These are phyloP conservation scores for Menidia beryllina DNA, from an alignment of 2,113 vertebrate species.

Conservation along the genomic window DNA sequence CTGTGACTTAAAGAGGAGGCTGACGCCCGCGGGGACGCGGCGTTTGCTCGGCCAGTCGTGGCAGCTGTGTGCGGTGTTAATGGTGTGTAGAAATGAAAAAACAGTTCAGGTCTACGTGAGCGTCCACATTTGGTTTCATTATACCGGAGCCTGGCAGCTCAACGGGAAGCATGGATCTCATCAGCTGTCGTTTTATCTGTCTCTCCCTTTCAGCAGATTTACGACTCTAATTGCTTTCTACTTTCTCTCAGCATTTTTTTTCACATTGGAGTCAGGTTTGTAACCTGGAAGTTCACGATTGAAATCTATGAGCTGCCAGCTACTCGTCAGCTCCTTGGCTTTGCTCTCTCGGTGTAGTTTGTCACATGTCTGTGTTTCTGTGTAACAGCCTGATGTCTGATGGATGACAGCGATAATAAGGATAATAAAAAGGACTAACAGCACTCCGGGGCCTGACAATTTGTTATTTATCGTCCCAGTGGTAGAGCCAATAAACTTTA, in stretches of 20 bases:
- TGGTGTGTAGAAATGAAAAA: conserved; percentile 60
- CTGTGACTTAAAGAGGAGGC: conserved; percentile 45
- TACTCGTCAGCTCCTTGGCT: not conserved
- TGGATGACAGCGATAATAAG: conserved; percentile 59
- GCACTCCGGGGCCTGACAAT: conserved; percentile 39
- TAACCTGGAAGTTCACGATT: not conserved
- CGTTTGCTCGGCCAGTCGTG: conserved; percentile 51
- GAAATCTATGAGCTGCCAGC: not conserved
- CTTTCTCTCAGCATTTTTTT: not conserved
- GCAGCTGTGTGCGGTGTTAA: conserved; percentile 34
- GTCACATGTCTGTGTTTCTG: conserved; percentile 22
- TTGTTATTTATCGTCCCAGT: conserved; percentile 54
- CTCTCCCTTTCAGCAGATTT: not conserved
- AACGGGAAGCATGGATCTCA: conserved; percentile 36
- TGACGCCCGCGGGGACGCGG: no score
- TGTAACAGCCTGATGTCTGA: conserved; percentile 47
- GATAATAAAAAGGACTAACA: conserved; percentile 59
- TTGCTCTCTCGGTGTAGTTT: not conserved
- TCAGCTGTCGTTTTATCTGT: not conserved
- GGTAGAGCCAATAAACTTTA: conserved; percentile 41
- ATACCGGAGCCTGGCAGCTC: conserved; percentile 16
- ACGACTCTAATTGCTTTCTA: not conserved
- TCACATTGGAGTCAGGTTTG: not conserved
- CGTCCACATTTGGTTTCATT: conserved; percentile 41
- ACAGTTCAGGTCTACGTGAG: conserved; percentile 45